phyloP scores from a whole-genome alignment of 2,113 vertebrate genomes.

The Actenoides hombroni region DNA sequence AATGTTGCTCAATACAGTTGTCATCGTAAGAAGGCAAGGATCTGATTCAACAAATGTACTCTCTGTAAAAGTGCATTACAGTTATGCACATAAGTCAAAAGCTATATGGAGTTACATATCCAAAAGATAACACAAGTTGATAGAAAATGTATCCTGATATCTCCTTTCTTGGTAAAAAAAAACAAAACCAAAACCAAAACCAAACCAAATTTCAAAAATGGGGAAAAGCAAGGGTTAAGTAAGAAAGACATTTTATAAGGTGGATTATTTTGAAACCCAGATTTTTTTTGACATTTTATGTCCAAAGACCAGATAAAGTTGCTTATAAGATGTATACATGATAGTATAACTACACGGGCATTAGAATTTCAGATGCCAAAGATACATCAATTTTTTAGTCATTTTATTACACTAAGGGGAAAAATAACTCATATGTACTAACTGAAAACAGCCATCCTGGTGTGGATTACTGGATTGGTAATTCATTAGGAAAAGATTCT shows the following conservation, averaged over 20 bases:
- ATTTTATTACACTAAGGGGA: background rate
- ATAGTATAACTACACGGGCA: background rate
- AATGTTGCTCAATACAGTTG: background rate
- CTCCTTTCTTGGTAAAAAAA: background rate
- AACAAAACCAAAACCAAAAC: too few relatives aligned
- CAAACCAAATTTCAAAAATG: background rate
- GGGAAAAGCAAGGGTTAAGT: background rate
- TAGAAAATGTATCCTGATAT: background rate
- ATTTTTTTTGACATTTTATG: background rate
- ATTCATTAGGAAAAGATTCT: background rate
- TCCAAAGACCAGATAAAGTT: background rate
- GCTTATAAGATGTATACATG: background rate
- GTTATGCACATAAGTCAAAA: background rate
- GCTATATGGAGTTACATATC: background rate
- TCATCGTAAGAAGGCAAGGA: background rate
- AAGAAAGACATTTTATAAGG: background rate
- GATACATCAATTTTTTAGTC: background rate
- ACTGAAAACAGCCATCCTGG: background rate
- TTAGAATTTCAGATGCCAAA: constrained; percentile 19
- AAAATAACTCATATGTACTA: background rate
- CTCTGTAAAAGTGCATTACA: background rate
- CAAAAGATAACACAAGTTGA: background rate
- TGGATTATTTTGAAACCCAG: background rate
- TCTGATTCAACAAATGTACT: background rate
- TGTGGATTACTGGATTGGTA: background rate